phyloP scores from a whole-genome alignment of 1,140 invertebrate species.

The Drosophila cardini region DNA sequence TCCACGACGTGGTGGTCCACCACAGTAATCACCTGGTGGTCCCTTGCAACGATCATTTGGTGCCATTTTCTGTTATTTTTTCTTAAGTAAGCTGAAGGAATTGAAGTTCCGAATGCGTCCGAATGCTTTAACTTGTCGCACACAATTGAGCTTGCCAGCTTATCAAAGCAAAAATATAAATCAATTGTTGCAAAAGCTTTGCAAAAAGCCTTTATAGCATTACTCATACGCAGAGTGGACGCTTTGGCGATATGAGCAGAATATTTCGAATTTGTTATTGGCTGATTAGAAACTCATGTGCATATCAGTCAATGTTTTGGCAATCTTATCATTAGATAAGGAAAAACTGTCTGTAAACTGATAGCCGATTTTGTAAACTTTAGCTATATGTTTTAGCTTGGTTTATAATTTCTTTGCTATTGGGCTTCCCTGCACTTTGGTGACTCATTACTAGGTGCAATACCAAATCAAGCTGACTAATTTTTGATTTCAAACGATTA shows the following conservation, averaged over 20 bases:
- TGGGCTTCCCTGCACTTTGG: slow-evolving; percentile 6
- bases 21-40: slow-evolving; percentile 36
- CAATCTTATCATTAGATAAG: background rate
- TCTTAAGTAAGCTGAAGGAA: background rate
- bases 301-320: slow-evolving; percentile 2
- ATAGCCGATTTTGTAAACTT: background rate
- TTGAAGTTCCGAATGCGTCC: slow-evolving; percentile 23
- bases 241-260: slow-evolving; percentile 17
- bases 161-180: slow-evolving; percentile 13
- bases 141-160: slow-evolving; percentile 40
- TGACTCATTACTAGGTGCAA: background rate
- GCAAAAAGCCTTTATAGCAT: slow-evolving; percentile 21
- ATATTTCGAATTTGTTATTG: slow-evolving; percentile 11
- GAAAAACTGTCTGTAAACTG: background rate
- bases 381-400: background rate
- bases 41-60: slow-evolving; percentile 65
- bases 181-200: slow-evolving; percentile 42
- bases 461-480: background rate
- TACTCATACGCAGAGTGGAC: slow-evolving; percentile 54
- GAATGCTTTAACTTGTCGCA: slow-evolving; percentile 31
- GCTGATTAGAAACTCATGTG: background rate
- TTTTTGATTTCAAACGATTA: background rate
- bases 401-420: background rate
- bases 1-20: slow-evolving; percentile 65
- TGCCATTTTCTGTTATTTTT: slow-evolving; percentile 50